Evolutionary conservation across 2,113 vertebrate species (phyloP), one percentile per base, ranked within the genome.

Genomic region (Bujurquina vittata): DNA sequence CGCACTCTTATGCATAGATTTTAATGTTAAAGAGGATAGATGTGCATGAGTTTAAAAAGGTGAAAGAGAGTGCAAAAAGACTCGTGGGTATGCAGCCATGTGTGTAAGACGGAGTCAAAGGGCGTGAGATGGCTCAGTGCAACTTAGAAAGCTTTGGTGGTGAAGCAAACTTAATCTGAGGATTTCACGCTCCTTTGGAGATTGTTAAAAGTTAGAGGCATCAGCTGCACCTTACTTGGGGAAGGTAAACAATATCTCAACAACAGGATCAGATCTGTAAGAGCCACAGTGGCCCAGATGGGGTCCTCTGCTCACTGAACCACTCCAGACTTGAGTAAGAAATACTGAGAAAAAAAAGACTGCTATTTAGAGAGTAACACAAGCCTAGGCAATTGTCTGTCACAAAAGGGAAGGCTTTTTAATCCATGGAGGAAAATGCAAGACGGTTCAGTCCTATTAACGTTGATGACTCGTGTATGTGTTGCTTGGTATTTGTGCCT

Each of bases 201-300:
- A 80, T 84, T 78, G 80, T 86, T 86, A 75, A 86, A 91, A 92
- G 75, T 80, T 84, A 54, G 73, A 86, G 75, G 89, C 87, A 86
- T 93, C 93, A 93, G 92, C 92, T 94, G 93, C 89, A 88, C 83
- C 83, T 81, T 74, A 54, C 72, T 43, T 74, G 1, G 61, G 74
- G 75, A 84, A 87, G 84, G 86, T 88, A 85, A 91, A 90, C 86
- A 84, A 79, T 58, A 84, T 83, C 74, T 84, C 77, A 65, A 85
- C 86, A 85, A 74, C 84, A 61, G 87, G 78, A 88, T 77, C 78
- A 26, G 54, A 84, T 78, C 31, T 79, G 56, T 60, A 61, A 80
- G 54, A 74, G 84, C 61, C 20, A 57, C 69, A 20, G 29, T 65
- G 75, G 83, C 84, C 81, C 93, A 93, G 90, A 91, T 88, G 90